These are phyloP conservation scores for Ips nitidus DNA, from an alignment of 1,140 invertebrate genomes.

Conservation along the genomic window DNA sequence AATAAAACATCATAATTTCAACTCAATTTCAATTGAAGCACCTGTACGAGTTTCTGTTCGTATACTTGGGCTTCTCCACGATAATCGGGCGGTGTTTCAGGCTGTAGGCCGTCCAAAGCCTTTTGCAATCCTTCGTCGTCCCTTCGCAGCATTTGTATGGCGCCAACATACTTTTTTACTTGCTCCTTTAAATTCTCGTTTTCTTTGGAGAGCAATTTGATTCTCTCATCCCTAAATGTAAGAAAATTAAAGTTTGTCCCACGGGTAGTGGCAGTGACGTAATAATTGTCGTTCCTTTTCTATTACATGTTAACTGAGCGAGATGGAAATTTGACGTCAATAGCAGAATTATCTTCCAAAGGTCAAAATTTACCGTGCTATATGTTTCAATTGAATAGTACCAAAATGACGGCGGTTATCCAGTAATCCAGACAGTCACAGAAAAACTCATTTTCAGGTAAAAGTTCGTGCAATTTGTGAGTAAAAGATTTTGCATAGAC, in stretches of 20 bases:
- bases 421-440: too few species aligned
- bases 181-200: slow-evolving; percentile 87
- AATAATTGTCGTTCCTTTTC: too few species aligned
- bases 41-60: slow-evolving; percentile 87
- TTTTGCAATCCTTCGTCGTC: slow-evolving; percentile 54
- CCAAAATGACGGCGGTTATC: too few species aligned
- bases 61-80: slow-evolving; percentile 80
- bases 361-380: too few species aligned
- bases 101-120: slow-evolving; percentile 48
- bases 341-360: too few species aligned
- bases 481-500: too few species aligned
- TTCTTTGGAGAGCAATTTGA: slow-evolving; percentile 62
- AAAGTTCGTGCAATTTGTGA: too few species aligned
- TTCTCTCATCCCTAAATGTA: slow-evolving; percentile 40
- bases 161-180: slow-evolving; percentile 85
- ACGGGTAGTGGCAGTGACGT: too few species aligned
- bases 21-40: slow-evolving; percentile 42
- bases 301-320: too few species aligned
- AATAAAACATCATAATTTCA: background rate
- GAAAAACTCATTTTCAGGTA: too few species aligned
- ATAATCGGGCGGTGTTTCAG: slow-evolving; percentile 55
- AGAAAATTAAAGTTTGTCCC: background rate
- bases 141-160: slow-evolving; percentile 79
- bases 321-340: too few species aligned
- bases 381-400: too few species aligned